These are phyloP conservation scores for Scolopax bukidnonensis DNA, from an alignment of 2,797 vertebrate species.

Conservation along the genomic window DNA sequence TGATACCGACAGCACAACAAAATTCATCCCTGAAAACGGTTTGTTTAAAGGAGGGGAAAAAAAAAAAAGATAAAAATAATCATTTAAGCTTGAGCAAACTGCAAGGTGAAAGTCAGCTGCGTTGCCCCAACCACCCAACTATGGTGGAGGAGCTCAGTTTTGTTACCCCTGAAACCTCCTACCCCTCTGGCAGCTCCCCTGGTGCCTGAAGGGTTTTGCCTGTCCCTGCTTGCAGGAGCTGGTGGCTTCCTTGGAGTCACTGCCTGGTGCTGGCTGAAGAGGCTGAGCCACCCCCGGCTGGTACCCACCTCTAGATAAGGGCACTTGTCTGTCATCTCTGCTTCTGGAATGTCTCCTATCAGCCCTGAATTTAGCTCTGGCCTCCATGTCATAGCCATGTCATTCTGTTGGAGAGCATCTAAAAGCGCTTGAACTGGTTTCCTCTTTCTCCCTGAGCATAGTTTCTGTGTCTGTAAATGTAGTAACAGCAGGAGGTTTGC, in stretches of 20 bases:
- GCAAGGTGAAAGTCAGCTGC: neutral
- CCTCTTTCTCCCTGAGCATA: neutral
- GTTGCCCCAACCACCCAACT: neutral
- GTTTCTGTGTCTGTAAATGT: neutral
- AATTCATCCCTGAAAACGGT: neutral
- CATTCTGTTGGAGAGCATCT: neutral
- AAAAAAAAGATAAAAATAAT: too few relatives aligned
- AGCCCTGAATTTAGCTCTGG: neutral
- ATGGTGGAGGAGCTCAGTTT: accelerated
- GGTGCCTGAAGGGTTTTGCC: neutral
- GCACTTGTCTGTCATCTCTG: neutral
- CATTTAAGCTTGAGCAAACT: neutral
- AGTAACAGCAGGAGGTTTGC: neutral
- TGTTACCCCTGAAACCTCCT: neutral
- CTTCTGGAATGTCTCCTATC: accelerated
- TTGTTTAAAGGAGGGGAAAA: neutral
- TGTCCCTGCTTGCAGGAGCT: neutral
- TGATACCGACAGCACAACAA: neutral
- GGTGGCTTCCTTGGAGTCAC: accelerated
- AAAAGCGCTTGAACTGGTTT: neutral
- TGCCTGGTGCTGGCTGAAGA: neutral
- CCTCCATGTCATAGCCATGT: neutral
- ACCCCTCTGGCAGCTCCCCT: neutral
- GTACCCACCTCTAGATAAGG: neutral
- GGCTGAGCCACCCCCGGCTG: neutral